Base-by-base conservation (phyloP, 2,888 invertebrate species). In the Mythimna lalbum region DNA sequence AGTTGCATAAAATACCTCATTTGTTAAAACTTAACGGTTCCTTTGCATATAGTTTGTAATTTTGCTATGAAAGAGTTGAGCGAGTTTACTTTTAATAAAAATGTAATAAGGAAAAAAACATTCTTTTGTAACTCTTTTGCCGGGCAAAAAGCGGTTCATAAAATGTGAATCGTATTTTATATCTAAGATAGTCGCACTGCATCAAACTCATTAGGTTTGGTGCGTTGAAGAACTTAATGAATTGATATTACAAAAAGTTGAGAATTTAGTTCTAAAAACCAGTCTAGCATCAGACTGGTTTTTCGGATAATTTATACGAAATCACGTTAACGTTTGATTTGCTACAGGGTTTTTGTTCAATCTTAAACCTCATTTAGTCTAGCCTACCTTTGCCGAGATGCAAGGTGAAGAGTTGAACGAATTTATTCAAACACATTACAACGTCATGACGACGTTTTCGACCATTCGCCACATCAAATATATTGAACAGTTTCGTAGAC, bases 21-120 rank as follows among this genome's bases (percentile, higher is more conserved):
- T 64, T 50, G 31, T 72, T 12, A 56, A 55, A 59, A 50, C 7
- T 27, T 72, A 2, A 17, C 27, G 14, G 21, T 59, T 21, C 4
- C 17, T 59, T 52, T 50, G 23, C 17, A 31, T 31, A 17, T 7
- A 21, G 4, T 27, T 49, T 39, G 7, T 14, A 7, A 47, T 36
- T 55, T 33, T 17, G 0, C 12, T 12, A 23, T 14, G n/a, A 19
- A 23, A 23, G 3, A 33, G 14, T 1, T 21, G 7, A 14, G 1
- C 47, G 47, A 47, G 47, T 47, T n/a, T 49, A 9, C 14, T 49
- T 49, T 43, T 43, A 43, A 17, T 43, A 19, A 43, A 43, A 43
- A 43, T 43, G 17, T 43, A 43, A 43, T 19, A 5, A 43, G 17
- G 43, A 17, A 19, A 43, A 43, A 14, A 43, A 43, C 14, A 0